Evolutionary conservation across 35 echinoderm and acorn worm species (phyloP), one percentile per base, ranked within the genome.

Genomic region (Holothuria glaberrima): DNA sequence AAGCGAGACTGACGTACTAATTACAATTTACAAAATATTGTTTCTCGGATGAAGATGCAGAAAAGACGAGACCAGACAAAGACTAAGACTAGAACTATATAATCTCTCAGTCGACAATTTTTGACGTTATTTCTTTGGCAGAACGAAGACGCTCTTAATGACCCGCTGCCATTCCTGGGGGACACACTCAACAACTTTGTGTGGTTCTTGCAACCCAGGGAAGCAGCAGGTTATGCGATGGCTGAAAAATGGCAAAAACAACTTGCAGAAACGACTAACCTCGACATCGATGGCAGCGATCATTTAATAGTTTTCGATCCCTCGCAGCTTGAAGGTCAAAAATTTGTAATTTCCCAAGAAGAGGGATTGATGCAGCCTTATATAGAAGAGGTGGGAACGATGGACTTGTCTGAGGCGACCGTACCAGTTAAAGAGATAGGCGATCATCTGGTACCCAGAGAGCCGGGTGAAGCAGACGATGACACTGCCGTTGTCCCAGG

Each of bases 131-230:
- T 54, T 54, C 13, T 54, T 12, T 54, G 10, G 50, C 50, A 82
- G 75, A 68, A 44, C 30, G 32, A 76, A 36, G 91, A 75, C 38
- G 90, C 95, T 35, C 54, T 94, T 13, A 31, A 89, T n/a, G 95
- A 97, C 50, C 75, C 90, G 18, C 63, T 72, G 25, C 81, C 93
- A 21, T 65, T 69, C 18, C 87, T 97, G 9, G 90, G 74, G 2
- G 79, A 86, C 31, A 41, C 59, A 33, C 86, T 91, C 28, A 70
- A 94, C 22, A 68, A 92, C 61, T 94, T 99, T 57, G 82, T 91
- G 31, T 99, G 97, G 97, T 99, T 99, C 60, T 56, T 99, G 7
- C 91, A 99, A 77, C 97, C 97, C 9, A 68, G 91, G 9, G 97
- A 99, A 26, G 97, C 97, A 35, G 86, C 87, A 24, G 86, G 69